Base-by-base conservation (phyloP, 2,113 vertebrate genomes). In the Ranitomeya variabilis region DNA sequence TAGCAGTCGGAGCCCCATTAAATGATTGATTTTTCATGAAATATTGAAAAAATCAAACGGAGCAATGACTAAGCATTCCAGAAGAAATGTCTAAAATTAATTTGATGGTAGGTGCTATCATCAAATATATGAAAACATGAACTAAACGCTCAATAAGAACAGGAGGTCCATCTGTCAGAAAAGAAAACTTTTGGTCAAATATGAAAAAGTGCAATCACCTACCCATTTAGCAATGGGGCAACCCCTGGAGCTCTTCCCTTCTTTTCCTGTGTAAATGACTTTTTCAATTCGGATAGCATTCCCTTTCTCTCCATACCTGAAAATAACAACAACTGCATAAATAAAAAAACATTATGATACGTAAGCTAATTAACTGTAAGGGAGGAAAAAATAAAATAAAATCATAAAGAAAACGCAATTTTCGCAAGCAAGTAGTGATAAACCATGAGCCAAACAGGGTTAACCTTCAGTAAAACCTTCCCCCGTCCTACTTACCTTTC, bases 221-320 rank as follows among this genome's bases (percentile, higher is more conserved):
- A 99, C 98, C 98, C 98, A 99, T 93, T 99, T 99, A 60, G 98
- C 98, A 12, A 99, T 99, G 81, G 98, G 98, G 91, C 98, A 99
- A 91, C 98, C 98, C 8, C 96, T 96, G 16, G 98, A 98, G 93
- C 98, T 99, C 94, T 99, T 99, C 19, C 98, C 98, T 87, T 99
- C 98, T 92, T 94, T 96, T 71, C 98, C 98, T 0, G 98, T 99
- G 93, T 97, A 99, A 90, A 98, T 92, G 91, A 99, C 98, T 94
- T 97, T 99, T 92, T 99, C 98, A 0, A 99, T 97, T 76, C 98
- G 95, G 91, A 99, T 90, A 89, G 98, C 98, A 5, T 98, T 96
- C 19, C 98, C 98, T 90, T 98, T 99, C 92, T 99, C 95, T 1
- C 98, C 98, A 5, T 96, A 99, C 94, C 98, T 99, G 92, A 18